A percentile compares a stretch with the other conserved stretches of the same genome.
Evolutionary conservation across 2,888 invertebrate genomes (phyloP).

Genomic region (Tineola bisselliella): DNA sequence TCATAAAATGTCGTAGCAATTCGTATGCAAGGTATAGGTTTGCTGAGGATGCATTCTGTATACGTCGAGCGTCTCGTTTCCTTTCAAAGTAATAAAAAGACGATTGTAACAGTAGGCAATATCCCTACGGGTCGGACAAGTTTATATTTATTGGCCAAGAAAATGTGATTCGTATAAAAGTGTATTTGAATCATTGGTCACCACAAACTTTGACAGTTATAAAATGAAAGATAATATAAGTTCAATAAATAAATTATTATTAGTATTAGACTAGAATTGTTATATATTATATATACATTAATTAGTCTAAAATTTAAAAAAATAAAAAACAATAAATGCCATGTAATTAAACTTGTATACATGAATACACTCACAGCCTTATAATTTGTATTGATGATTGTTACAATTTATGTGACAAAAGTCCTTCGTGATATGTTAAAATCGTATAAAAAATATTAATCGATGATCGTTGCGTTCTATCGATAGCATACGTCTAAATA

Average conservation of each 20-base stretch:
- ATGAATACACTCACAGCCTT: background rate
- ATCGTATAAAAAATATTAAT: background rate
- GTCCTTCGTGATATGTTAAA: background rate
- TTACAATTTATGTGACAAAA: background rate
- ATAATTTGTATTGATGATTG: background rate
- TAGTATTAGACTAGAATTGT: too few relatives aligned
- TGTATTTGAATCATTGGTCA: background rate
- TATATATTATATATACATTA: too few relatives aligned
- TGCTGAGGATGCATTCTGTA: conserved; percentile 2
- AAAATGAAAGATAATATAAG: too few relatives aligned
- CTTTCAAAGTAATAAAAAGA: conserved; percentile 6
- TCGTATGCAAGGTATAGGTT: background rate
- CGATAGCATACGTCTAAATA: background rate
- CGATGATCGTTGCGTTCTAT: background rate
- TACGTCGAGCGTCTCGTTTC: background rate
- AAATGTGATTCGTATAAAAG: background rate
- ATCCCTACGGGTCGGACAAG: background rate
- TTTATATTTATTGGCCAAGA: conserved; percentile 6
- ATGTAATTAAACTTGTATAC: background rate
- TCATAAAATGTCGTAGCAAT: background rate
- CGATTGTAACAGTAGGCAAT: background rate
- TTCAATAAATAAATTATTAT: background rate
- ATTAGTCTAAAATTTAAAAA: too few relatives aligned
- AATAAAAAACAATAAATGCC: background rate
- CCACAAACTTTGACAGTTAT: too few relatives aligned